Conservation (phyloP, 2,888 invertebrate species). For the Cataglyphis altisquamis region DNA sequence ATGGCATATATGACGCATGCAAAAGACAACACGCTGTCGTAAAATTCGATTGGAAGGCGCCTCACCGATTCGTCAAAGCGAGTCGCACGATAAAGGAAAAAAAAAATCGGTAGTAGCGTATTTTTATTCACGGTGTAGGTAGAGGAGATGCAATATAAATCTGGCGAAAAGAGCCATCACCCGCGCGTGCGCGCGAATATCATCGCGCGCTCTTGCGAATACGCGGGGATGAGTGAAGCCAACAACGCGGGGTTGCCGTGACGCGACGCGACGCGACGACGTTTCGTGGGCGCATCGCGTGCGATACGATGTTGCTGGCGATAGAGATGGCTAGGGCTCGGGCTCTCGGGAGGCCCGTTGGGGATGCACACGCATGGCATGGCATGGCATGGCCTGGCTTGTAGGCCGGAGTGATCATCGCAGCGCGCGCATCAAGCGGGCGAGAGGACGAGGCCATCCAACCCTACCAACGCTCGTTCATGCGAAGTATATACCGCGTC, state of each 20-base stretch:
- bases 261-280: slow-evolving; percentile 63
- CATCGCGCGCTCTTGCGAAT: slow-evolving; percentile 48
- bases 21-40: not conserved
- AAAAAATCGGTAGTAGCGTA: not conserved
- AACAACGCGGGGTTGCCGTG: slow-evolving; percentile 77
- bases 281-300: slow-evolving; percentile 69
- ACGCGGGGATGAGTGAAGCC: slow-evolving; percentile 75
- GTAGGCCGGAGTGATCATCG: slow-evolving; percentile 33
- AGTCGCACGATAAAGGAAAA: not conserved
- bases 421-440: slow-evolving; percentile 33
- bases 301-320: slow-evolving; percentile 75
- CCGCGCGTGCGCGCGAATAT: slow-evolving; percentile 52
- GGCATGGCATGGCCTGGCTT: slow-evolving; percentile 37
- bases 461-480: slow-evolving; percentile 58
- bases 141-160: slow-evolving; percentile 58
- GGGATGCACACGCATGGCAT: slow-evolving; percentile 66
- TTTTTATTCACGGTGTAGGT: not conserved
- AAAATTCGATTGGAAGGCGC: not conserved
- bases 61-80: not conserved
- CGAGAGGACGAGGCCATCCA: slow-evolving; percentile 59
- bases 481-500: slow-evolving; percentile 51
- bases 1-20: not conserved
- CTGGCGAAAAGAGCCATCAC: slow-evolving; percentile 57
- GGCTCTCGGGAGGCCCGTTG: slow-evolving; percentile 33
- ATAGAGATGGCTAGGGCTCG: slow-evolving; percentile 59